Evolutionary conservation across 1,140 invertebrate species (phyloP).

Genomic region (Agrypnia vestita): DNA sequence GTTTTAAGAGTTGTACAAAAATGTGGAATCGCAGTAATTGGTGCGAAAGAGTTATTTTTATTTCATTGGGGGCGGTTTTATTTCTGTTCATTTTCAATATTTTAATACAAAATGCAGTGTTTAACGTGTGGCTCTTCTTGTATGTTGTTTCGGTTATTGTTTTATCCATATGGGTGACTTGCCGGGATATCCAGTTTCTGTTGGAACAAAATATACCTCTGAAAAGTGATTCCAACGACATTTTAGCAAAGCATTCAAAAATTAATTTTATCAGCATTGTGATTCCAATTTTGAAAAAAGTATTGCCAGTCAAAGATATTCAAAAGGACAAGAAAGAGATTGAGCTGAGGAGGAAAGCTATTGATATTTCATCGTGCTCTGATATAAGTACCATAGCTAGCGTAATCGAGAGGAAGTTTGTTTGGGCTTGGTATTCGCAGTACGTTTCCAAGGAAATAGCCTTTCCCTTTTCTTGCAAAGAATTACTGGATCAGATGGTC

Average conservation of each 20-base stretch:
- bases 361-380: conserved; percentile 21
- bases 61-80: conserved; percentile 43
- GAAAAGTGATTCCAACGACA: conserved; percentile 65
- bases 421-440: conserved; percentile 70
- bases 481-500: conserved; percentile 71
- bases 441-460: conserved; percentile 71
- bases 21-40: conserved; percentile 50
- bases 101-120: conserved; percentile 9
- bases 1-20: neutral
- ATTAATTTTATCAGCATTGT: conserved; percentile 4
- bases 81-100: conserved; percentile 45
- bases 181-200: conserved; percentile 68
- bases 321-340: neutral
- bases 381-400: conserved; percentile 65
- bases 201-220: conserved; percentile 67
- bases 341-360: conserved; percentile 1
- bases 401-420: conserved; percentile 68
- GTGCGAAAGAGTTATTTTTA: conserved; percentile 56
- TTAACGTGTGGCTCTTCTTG: conserved; percentile 66
- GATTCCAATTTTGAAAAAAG: conserved; percentile 40
- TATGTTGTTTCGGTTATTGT: conserved; percentile 66
- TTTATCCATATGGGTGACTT: conserved; percentile 65
- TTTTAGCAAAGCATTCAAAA: conserved; percentile 63
- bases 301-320: conserved; percentile 1
- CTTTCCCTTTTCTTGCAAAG: conserved; percentile 72